phyloP scores from a whole-genome alignment of 2,888 invertebrate species.

The Ligdia adustata region DNA sequence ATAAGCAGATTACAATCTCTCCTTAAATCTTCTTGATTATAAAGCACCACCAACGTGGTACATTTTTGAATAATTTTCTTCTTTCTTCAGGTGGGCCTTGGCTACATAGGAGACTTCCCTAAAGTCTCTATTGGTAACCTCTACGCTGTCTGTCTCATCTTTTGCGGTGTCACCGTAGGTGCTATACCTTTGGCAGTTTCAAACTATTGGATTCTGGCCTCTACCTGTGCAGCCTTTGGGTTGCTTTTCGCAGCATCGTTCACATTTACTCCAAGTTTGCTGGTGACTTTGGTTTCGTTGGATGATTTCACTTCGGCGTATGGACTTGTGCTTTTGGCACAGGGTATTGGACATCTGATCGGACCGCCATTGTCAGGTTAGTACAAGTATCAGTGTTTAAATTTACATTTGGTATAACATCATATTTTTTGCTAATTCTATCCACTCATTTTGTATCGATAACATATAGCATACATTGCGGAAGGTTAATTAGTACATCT shows the following conservation, averaged over 20 bases:
- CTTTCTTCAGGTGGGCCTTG: conserved; percentile 87
- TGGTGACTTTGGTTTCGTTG: conserved; percentile 94
- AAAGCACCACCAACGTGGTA: no score
- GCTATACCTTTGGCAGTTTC: conserved; percentile 83
- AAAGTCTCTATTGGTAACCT: conserved; percentile 92
- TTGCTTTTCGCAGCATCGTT: conserved; percentile 96
- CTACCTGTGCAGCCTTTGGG: conserved; percentile 89
- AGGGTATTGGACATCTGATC: conserved; percentile 95
- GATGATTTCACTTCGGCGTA: conserved; percentile 97
- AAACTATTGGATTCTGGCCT: conserved; percentile 76
- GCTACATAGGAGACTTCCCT: conserved; percentile 94
- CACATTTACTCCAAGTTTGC: conserved; percentile 94
- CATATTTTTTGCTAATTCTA: no score
- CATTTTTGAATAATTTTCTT: not conserved
- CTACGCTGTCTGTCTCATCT: conserved; percentile 90
- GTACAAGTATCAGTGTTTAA: no score
- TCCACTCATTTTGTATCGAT: no score
- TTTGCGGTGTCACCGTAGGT: conserved; percentile 86
- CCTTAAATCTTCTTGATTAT: no score
- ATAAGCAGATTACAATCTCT: no score
- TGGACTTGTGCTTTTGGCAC: conserved; percentile 93
- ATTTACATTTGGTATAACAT: no score
- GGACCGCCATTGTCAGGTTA: conserved; percentile 96
- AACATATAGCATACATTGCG: no score
- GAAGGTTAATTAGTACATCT: no score